Conservation (phyloP, 2,888 invertebrate species). For the Drosophila borborema region DNA sequence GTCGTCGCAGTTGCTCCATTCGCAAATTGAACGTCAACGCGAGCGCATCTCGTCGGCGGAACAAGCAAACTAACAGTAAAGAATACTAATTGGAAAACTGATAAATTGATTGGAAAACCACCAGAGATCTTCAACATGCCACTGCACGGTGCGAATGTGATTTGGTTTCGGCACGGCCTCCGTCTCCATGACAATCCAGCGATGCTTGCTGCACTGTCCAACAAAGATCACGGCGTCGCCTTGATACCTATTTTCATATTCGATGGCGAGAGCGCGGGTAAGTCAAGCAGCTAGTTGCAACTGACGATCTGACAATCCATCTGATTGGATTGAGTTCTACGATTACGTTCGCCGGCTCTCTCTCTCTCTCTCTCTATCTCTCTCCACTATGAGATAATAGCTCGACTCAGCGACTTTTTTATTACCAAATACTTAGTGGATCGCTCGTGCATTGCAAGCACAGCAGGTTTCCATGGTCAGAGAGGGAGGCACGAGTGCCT, state of each 20-base stretch:
- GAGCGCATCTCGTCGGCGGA: conserved; percentile 48
- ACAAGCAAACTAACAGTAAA: background rate
- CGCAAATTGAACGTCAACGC: conserved; percentile 53
- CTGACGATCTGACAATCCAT: background rate
- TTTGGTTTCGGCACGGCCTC: conserved; percentile 91
- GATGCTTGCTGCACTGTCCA: conserved; percentile 86
- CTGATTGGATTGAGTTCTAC: background rate
- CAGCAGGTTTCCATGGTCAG: background rate
- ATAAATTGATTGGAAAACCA: background rate
- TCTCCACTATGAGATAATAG: conserved; percentile 10
- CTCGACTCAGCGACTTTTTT: conserved; percentile 11
- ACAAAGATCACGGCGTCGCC: conserved; percentile 72
- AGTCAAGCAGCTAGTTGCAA: conserved; percentile 43
- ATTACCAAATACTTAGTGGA: conserved; percentile 8
- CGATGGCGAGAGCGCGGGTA: conserved; percentile 91
- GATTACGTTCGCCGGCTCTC: background rate
- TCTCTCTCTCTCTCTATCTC: background rate
- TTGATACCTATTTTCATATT: conserved; percentile 90
- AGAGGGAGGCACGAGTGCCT: background rate
- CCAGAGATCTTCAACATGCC: conserved; percentile 25
- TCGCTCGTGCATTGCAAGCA: conserved; percentile 13
- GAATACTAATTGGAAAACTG: background rate
- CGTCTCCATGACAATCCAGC: conserved; percentile 90
- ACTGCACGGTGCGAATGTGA: conserved; percentile 85
- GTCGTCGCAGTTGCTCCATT: conserved; percentile 48